Evolutionary conservation across 2,113 vertebrate genomes (phyloP).

Genomic region (Isichthys henryi): DNA sequence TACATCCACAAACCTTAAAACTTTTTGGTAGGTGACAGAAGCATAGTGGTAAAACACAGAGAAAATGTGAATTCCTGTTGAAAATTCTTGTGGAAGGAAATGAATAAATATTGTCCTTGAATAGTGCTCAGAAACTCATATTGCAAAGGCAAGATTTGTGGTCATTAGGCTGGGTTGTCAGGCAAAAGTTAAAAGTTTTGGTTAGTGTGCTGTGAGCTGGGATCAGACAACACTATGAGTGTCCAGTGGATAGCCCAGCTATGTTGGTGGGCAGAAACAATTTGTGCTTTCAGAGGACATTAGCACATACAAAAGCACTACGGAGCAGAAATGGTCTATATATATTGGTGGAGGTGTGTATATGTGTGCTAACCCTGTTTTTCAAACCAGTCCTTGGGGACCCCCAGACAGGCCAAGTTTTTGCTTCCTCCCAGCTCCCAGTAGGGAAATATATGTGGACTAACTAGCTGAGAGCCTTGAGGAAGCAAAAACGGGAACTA

Average conservation of each 20-base stretch:
- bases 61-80: neutral
- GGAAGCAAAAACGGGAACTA: neutral
- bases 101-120: neutral
- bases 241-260: neutral
- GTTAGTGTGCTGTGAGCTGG: neutral
- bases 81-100: neutral
- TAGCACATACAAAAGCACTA: neutral
- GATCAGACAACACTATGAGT: neutral
- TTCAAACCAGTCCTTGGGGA: neutral
- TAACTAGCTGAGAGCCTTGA: neutral
- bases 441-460: neutral
- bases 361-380: neutral
- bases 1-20: neutral
- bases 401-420: neutral
- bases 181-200: neutral
- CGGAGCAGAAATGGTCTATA: neutral
- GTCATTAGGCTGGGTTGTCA: neutral
- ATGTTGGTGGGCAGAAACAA: neutral
- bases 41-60: neutral
- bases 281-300: neutral
- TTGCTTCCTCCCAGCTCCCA: neutral
- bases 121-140: neutral
- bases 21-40: neutral
- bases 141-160: neutral
- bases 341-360: neutral